Percentiles rank a stretch among this genome's conserved stretches.
These are phyloP conservation scores for Phenacoccus solenopsis DNA, from an alignment of 1,140 invertebrate genomes.

Conservation along the genomic window DNA sequence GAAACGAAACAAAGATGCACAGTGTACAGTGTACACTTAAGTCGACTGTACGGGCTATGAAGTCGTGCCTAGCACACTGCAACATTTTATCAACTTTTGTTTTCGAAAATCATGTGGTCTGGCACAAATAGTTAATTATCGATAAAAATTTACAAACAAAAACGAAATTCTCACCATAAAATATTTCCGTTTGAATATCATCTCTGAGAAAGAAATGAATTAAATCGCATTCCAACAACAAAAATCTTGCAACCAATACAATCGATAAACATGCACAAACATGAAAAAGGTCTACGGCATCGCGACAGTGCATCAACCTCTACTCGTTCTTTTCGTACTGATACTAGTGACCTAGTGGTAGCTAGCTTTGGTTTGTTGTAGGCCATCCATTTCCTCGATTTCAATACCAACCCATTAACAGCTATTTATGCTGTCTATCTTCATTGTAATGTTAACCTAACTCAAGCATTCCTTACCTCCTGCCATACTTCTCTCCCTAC, in stretches of 20 bases:
- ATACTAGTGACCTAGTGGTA: conserved; percentile 14
- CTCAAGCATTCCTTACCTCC: conserved; percentile 2
- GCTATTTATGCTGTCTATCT: not conserved
- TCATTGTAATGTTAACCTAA: not conserved
- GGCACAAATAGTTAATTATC: not conserved
- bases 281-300: not conserved
- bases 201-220: not conserved
- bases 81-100: not conserved
- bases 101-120: not conserved
- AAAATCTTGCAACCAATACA: not conserved
- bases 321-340: not conserved
- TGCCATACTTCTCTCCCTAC: not conserved
- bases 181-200: conserved; percentile 16
- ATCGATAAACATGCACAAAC: not conserved
- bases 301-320: conserved; percentile 8
- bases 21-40: not conserved
- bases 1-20: not conserved
- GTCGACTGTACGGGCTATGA: not conserved
- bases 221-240: conserved; percentile 10
- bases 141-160: not conserved
- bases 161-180: not conserved
- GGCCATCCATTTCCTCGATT: conserved; percentile 11
- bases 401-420: conserved; percentile 11
- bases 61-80: not conserved
- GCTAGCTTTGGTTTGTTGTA: conserved; percentile 8